These are phyloP conservation scores for Drosophila obscura DNA, from an alignment of 1,140 invertebrate genomes.

Conservation along the genomic window DNA sequence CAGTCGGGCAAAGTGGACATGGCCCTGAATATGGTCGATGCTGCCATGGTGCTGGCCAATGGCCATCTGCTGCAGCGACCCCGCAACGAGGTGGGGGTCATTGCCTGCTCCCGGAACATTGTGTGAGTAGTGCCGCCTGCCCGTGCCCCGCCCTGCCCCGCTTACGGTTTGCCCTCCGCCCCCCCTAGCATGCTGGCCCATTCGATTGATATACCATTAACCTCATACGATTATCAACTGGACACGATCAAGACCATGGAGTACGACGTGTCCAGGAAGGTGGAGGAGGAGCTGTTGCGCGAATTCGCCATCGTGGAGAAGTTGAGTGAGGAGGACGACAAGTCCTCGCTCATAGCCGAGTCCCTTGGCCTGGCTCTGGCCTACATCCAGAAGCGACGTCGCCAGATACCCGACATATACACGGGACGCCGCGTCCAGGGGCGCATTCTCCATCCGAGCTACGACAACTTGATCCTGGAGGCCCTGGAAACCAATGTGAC, in stretches of 20 bases:
- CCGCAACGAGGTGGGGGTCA: not conserved
- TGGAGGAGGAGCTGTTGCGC: not conserved
- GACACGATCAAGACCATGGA: too few species aligned
- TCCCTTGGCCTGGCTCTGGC: not conserved
- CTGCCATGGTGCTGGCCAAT: not conserved
- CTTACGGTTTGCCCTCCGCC: too few species aligned
- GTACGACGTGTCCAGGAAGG: not conserved
- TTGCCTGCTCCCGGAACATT: not conserved
- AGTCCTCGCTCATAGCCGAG: not conserved
- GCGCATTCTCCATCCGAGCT: not conserved
- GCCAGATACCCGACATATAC: not conserved
- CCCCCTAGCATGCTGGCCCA: too few species aligned
- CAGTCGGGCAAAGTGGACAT: not conserved
- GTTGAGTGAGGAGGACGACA: too few species aligned
- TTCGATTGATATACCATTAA: too few species aligned
- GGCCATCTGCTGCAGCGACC: constrained; percentile 1
- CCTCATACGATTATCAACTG: too few species aligned
- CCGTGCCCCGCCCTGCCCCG: too few species aligned
- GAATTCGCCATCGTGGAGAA: not conserved
- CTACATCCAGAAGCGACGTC: constrained; percentile 9
- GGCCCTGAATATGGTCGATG: not conserved
- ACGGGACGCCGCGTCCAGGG: not conserved
- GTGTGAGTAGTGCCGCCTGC: constrained; percentile 1
- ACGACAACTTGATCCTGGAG: not conserved
- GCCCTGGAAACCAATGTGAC: not conserved